Evolutionary conservation across 64 coral and sea anemone genomes (phyloP).

Genomic region (Porites australiensis): DNA sequence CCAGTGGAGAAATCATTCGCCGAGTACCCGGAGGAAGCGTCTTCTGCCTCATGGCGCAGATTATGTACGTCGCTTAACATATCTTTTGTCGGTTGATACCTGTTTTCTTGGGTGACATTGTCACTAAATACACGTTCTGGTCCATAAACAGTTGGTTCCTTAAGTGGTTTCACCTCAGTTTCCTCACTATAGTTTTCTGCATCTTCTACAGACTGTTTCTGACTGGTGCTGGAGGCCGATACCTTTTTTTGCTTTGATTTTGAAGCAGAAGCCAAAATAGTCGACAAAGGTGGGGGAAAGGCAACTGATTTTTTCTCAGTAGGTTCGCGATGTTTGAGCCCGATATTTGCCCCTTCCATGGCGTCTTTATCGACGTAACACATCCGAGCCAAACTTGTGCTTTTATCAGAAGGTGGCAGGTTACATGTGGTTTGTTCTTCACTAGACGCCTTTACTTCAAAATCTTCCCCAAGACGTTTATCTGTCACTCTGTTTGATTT

Average conservation of each 20-base stretch:
- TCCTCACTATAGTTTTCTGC: not conserved
- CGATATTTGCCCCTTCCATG: not conserved
- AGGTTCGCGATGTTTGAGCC: not conserved
- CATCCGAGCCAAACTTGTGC: not conserved
- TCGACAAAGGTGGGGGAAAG: constrained; percentile 20
- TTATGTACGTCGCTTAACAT: not conserved
- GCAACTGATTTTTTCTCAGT: not conserved
- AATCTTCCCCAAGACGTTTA: not conserved
- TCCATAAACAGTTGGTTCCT: not conserved
- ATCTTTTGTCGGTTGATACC: not conserved
- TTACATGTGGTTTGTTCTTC: not conserved
- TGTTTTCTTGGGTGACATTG: not conserved
- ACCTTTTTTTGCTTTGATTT: constrained; percentile 4
- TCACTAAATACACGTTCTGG: not conserved
- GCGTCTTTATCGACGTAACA: not conserved
- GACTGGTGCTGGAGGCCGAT: not conserved
- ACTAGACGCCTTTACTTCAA: too few species aligned
- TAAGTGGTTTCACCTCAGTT: not conserved
- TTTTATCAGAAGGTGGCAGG: not conserved
- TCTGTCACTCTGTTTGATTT: not conserved
- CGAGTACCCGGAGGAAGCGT: constrained; percentile 8
- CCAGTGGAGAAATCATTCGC: not conserved
- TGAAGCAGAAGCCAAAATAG: constrained; percentile 21
- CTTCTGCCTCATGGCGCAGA: not conserved
- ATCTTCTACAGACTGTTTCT: not conserved